These are phyloP conservation scores for Panzeria rudis DNA, from an alignment of 2,888 invertebrate genomes.

Conservation along the genomic window DNA sequence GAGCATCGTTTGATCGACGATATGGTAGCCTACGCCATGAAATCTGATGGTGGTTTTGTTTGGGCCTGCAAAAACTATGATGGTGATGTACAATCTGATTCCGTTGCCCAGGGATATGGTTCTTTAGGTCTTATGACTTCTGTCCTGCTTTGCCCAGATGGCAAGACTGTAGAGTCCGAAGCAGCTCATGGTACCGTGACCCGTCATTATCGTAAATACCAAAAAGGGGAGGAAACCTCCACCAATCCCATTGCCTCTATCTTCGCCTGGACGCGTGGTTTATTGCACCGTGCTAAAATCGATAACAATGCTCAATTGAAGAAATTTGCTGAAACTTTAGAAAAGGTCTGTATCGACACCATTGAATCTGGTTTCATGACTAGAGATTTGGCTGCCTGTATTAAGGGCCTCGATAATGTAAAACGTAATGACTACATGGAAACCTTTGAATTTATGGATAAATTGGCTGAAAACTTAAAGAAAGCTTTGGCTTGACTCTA, in stretches of 20 bases:
- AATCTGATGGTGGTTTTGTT: slow-evolving; percentile 98
- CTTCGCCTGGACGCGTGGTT: slow-evolving; percentile 98
- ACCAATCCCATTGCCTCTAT: slow-evolving; percentile 99
- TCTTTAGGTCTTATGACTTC: slow-evolving; percentile 99
- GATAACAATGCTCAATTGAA: slow-evolving; percentile 92
- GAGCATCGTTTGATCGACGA: slow-evolving; percentile 99
- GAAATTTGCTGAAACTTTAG: slow-evolving; percentile 93
- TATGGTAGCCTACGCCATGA: slow-evolving; percentile 99
- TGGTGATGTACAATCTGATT: slow-evolving; percentile 99
- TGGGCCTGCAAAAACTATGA: slow-evolving; percentile 99
- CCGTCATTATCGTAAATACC: slow-evolving; percentile 93
- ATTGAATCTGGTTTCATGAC: slow-evolving; percentile 98
- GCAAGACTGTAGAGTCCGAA: slow-evolving; percentile 98
- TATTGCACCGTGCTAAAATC: slow-evolving; percentile 96
- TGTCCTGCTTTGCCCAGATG: slow-evolving; percentile 98
- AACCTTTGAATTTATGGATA: slow-evolving; percentile 98
- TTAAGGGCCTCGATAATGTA: slow-evolving; percentile 94
- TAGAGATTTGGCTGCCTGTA: slow-evolving; percentile 98
- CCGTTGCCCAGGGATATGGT: slow-evolving; percentile 98
- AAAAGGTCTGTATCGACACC: slow-evolving; percentile 95
- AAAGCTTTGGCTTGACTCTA: slow-evolving; percentile 78
- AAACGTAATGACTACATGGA: slow-evolving; percentile 93
- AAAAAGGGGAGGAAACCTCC: slow-evolving; percentile 98
- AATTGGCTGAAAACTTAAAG: slow-evolving; percentile 94
- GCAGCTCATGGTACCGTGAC: slow-evolving; percentile 99